A percentile compares a stretch with the other conserved stretches of the same genome.
Conservation (phyloP, 2,113 vertebrate genomes). For the Vireo altiloquus region DNA sequence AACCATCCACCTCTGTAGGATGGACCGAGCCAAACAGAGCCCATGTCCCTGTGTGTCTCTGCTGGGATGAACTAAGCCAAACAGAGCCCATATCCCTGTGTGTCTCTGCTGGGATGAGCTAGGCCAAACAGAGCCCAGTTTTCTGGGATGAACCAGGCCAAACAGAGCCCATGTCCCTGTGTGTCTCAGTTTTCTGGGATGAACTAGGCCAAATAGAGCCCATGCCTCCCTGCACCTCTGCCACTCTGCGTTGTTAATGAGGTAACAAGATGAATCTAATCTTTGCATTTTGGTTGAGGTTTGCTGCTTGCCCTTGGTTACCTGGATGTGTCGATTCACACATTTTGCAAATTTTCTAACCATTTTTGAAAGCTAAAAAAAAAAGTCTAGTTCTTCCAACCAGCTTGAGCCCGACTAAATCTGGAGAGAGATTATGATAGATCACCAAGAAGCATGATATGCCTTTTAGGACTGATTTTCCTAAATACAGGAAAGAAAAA, state of each 20-base stretch:
- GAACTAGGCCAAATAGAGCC: not conserved
- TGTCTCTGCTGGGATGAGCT: not conserved
- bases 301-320: not conserved
- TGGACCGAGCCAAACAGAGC: not conserved
- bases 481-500: not conserved
- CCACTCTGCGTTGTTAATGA: rapidly evolving
- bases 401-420: not conserved
- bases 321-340: not conserved
- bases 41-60: too few relatives aligned
- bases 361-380: not conserved
- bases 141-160: not conserved
- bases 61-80: not conserved
- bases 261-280: not conserved
- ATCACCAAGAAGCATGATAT: not conserved
- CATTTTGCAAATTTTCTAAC: not conserved
- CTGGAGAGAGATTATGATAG: not conserved
- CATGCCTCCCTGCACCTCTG: not conserved
- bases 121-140: not conserved
- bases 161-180: not conserved
- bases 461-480: not conserved
- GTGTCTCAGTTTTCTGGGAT: not conserved
- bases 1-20: not conserved
- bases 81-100: not conserved
- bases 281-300: rapidly evolving
- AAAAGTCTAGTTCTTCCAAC: not conserved